Percentiles rank a stretch among this genome's conserved stretches.
These are phyloP conservation scores for Zapornia atra DNA, from an alignment of 2,113 vertebrate species.

Conservation along the genomic window DNA sequence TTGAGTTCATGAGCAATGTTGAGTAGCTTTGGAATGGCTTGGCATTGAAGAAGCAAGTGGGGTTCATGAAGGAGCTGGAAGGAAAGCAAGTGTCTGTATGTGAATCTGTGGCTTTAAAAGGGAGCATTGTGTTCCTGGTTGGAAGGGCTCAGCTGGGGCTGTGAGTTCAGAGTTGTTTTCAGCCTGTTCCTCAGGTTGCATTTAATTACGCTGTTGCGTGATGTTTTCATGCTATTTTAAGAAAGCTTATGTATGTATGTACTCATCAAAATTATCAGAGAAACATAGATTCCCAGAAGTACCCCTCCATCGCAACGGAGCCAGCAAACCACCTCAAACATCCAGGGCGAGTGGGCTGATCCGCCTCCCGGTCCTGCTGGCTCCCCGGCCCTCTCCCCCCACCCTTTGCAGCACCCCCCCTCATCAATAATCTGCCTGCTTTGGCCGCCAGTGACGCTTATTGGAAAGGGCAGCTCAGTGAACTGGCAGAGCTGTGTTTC, in stretches of 20 bases:
- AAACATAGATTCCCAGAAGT: not conserved
- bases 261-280: slow-evolving; percentile 14
- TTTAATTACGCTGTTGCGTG: not conserved
- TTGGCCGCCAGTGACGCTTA: slow-evolving; percentile 9
- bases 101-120: not conserved
- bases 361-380: accelerated
- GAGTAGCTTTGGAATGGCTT: not conserved
- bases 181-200: not conserved
- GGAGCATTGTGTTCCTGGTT: not conserved
- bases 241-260: not conserved
- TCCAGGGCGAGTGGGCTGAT: accelerated
- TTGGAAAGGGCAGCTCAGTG: slow-evolving; percentile 57
- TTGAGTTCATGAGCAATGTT: not conserved
- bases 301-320: not conserved
- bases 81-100: not conserved
- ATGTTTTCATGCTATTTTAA: slow-evolving; percentile 19
- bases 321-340: not conserved
- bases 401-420: not conserved
- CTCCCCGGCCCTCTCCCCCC: not conserved
- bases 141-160: not conserved
- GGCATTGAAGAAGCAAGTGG: not conserved
- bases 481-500: slow-evolving; percentile 16
- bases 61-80: not conserved
- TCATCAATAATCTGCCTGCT: slow-evolving; percentile 20
- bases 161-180: not conserved